These are phyloP conservation scores for Drosophila mauritiana DNA, from an alignment of 1,140 invertebrate species.

Conservation along the genomic window DNA sequence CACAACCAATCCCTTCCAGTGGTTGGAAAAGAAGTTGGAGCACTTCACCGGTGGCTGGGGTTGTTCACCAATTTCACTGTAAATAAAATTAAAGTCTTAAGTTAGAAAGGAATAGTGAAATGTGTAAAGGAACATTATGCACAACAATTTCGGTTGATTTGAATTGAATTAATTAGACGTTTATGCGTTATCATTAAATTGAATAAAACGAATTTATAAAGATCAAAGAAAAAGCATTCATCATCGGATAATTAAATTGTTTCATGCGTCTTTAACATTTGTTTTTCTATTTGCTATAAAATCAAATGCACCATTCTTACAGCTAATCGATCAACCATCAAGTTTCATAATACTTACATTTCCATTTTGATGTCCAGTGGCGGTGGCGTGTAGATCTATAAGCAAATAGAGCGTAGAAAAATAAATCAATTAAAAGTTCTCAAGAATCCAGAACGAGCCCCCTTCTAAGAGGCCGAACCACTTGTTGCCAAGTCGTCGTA, in stretches of 20 bases:
- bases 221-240: neutral
- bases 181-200: neutral
- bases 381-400: conserved; percentile 56
- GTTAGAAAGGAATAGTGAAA: neutral
- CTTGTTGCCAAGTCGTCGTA: conserved; percentile 48
- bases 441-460: conserved; percentile 41
- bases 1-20: conserved; percentile 88
- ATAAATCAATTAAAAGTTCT: conserved; percentile 42
- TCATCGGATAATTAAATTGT: neutral
- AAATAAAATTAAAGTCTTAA: neutral
- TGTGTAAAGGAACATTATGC: no score
- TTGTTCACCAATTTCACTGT: conserved; percentile 65
- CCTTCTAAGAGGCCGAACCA: conserved; percentile 12
- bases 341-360: conserved; percentile 55
- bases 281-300: conserved; percentile 6
- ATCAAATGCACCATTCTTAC: neutral
- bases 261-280: neutral
- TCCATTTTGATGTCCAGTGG: conserved; percentile 70
- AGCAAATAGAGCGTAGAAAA: conserved; percentile 35
- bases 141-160: neutral
- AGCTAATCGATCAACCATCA: neutral
- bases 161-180: neutral
- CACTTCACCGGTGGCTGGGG: conserved; percentile 39
- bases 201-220: neutral
- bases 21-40: conserved; percentile 76